These are phyloP conservation scores for Siniperca obscura DNA, from an alignment of 2,797 vertebrate genomes.

Conservation along the genomic window DNA sequence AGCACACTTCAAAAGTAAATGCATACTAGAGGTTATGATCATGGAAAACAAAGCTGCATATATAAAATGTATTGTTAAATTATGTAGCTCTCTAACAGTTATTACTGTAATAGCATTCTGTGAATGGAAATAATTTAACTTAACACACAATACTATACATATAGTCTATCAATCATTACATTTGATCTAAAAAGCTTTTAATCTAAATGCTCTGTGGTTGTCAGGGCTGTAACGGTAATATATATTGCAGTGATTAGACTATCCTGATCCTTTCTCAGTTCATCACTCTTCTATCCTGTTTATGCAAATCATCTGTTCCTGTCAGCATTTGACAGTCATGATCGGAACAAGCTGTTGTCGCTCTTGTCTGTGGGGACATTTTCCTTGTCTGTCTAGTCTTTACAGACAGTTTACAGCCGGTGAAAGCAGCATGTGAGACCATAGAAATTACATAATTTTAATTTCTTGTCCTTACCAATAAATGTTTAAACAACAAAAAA, in stretches of 20 bases:
- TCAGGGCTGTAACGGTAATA: not conserved
- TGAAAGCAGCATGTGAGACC: not conserved
- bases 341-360: constrained; percentile 30
- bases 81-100: not conserved
- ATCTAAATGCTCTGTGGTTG: not conserved
- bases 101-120: not conserved
- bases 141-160: not conserved
- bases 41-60: not conserved
- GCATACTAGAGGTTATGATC: not conserved
- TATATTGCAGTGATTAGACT: not conserved
- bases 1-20: not conserved
- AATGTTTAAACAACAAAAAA: not conserved
- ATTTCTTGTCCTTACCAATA: not conserved
- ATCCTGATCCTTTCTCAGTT: constrained; percentile 12
- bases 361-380: constrained; percentile 22
- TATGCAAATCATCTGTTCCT: constrained; percentile 59
- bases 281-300: constrained; percentile 24
- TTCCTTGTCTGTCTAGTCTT: constrained; percentile 11
- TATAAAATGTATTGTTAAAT: not conserved
- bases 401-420: not conserved
- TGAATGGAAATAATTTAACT: not conserved
- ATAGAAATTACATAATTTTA: not conserved
- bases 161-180: not conserved
- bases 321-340: constrained; percentile 49
- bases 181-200: not conserved